These are phyloP conservation scores for Euglossa dilemma DNA, from an alignment of 1,140 invertebrate species.

Conservation along the genomic window DNA sequence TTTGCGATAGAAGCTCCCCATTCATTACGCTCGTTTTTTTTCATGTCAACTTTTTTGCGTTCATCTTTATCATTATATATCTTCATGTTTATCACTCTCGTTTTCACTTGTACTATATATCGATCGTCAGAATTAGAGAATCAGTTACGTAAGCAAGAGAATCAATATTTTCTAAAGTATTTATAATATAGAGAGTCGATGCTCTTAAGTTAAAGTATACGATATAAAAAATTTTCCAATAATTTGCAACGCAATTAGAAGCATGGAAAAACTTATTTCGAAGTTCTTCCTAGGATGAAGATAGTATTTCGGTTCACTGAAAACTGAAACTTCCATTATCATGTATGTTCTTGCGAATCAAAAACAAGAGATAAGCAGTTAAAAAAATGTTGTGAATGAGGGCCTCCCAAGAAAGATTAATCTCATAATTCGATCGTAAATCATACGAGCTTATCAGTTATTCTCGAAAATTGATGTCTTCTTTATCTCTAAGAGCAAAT, in stretches of 20 bases:
- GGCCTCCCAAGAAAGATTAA: not conserved
- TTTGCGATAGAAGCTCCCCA: not conserved
- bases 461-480: not conserved
- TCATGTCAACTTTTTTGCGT: not conserved
- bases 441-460: not conserved
- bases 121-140: not conserved
- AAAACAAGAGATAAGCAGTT: not conserved
- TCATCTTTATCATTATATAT: not conserved
- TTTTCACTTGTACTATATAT: not conserved
- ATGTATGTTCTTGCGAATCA: not conserved
- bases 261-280: not conserved
- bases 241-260: too few species aligned
- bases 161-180: not conserved
- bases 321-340: constrained; percentile 15
- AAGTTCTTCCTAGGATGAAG: not conserved
- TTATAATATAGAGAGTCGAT: not conserved
- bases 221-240: not conserved
- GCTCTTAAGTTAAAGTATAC: not conserved
- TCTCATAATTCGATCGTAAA: not conserved
- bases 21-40: not conserved
- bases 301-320: not conserved
- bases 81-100: not conserved
- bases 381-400: not conserved
- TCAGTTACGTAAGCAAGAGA: not conserved
- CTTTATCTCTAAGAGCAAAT: constrained; percentile 9